Evolutionary conservation across 2,113 vertebrate species (phyloP), one percentile per base, ranked within the genome.

Genomic region (Pseudolaguvia tuberculata): DNA sequence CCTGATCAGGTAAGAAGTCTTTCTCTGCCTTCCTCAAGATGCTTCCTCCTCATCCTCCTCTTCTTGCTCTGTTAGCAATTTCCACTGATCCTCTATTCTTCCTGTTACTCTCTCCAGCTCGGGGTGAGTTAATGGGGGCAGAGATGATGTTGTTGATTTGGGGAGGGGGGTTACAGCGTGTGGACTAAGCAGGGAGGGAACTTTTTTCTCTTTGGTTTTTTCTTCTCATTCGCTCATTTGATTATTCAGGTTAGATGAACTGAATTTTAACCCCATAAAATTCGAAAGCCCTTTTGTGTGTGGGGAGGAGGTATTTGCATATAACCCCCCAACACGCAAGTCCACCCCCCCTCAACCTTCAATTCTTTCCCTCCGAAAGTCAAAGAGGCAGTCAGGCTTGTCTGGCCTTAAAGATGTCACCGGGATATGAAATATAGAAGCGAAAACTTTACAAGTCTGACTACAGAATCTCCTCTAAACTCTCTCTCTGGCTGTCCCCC

Each of bases 211-310:
- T 85, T 94, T 35, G 3, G 3, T 35, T 35, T 35, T 35, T 35
- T 9, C 39, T 9, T 42, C 8, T 93, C 92, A 88, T 90, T 91
- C 91, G 92, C 89, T 88, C 87, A 69, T 93, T 94, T 94, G 91
- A 96, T 94, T 94, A 95, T 97, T 96, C 93, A 91, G 92, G 91
- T 92, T 92, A 91, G 91, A 89, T 93, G 92, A 90, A 92, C 91
- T 90, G 90, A 91, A 91, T 92, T 90, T 91, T 87, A 92, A 92
- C 93, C 89, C 85, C 92, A 92, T 92, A 92, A 88, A 92, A 91
- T 91, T 89, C 89, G 88, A 87, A 92, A 93, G 91, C 90, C 89
- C 90, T 90, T 87, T 42, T 42, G 39, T 42, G 39, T 42, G 39
- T 86, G 77, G 85, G 84, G 81, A 75, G 85, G 85, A 86, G 83